phyloP scores from a whole-genome alignment of 2,888 invertebrate genomes.

The Trilocha varians region DNA sequence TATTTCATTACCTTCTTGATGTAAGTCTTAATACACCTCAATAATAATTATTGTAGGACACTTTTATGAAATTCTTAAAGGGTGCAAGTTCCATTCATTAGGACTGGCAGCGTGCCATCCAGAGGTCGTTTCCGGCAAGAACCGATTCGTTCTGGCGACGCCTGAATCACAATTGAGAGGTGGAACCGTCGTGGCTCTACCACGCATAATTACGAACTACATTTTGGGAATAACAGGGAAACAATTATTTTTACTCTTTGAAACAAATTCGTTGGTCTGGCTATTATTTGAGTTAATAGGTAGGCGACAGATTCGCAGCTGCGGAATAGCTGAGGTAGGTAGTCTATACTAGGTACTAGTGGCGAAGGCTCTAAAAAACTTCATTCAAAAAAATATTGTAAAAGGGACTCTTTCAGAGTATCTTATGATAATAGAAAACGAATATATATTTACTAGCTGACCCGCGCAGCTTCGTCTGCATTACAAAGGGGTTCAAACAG shows the following conservation, averaged over 20 bases:
- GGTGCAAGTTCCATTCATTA: constrained; percentile 44
- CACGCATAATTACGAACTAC: constrained; percentile 29
- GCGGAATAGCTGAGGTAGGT: too few species aligned
- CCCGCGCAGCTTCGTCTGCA: too few species aligned
- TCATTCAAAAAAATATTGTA: too few species aligned
- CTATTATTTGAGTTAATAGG: too few species aligned
- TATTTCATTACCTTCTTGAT: background rate
- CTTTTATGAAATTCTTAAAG: constrained; percentile 35
- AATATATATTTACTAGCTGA: too few species aligned
- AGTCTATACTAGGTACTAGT: too few species aligned
- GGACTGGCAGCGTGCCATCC: constrained; percentile 56
- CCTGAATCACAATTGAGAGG: constrained; percentile 48
- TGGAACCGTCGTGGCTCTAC: constrained; percentile 37
- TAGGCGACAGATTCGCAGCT: too few species aligned
- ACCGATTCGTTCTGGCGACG: constrained; percentile 53
- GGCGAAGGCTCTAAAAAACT: too few species aligned
- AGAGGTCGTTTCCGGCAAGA: constrained; percentile 53
- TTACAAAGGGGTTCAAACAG: too few species aligned
- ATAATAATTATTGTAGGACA: constrained; percentile 16
- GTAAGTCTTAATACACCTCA: background rate
- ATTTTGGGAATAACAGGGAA: background rate
- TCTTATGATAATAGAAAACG: too few species aligned
- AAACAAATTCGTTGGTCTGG: too few species aligned
- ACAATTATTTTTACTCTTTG: background rate
- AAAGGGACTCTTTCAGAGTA: too few species aligned